Conservation (phyloP, 1,140 invertebrate species). For the Cyrtorhinus lividipennis region DNA sequence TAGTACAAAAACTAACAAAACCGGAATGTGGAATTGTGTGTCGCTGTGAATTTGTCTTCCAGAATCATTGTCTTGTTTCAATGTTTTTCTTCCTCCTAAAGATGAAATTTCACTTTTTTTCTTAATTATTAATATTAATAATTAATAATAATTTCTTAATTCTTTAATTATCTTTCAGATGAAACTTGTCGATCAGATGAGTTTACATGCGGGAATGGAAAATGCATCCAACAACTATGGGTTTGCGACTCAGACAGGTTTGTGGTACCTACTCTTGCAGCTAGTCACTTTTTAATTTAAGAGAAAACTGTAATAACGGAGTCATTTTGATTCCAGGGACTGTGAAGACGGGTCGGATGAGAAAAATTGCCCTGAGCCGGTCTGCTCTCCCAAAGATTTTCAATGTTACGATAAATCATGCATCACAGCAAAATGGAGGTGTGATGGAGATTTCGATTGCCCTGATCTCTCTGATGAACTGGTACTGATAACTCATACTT, state of each 20-base stretch:
- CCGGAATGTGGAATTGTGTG: too few species aligned
- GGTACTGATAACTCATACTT: too few species aligned
- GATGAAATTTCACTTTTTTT: too few species aligned
- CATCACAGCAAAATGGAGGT: constrained; percentile 61
- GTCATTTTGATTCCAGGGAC: constrained; percentile 36
- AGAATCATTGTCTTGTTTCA: too few species aligned
- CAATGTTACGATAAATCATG: not conserved
- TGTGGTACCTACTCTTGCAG: too few species aligned
- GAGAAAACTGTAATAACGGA: too few species aligned
- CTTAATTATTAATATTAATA: too few species aligned
- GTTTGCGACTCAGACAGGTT: constrained; percentile 55
- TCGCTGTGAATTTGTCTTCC: too few species aligned
- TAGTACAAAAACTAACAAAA: too few species aligned
- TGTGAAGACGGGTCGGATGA: constrained; percentile 74
- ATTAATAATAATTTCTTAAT: too few species aligned
- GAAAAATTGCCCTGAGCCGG: constrained; percentile 49
- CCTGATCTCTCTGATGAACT: constrained; percentile 66
- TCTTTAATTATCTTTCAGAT: constrained; percentile 49
- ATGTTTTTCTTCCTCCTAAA: too few species aligned
- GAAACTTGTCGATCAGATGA: constrained; percentile 75
- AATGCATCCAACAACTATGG: constrained; percentile 76
- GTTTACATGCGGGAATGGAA: constrained; percentile 75
- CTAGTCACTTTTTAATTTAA: too few species aligned
- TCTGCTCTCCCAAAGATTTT: constrained; percentile 38
- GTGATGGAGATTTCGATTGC: constrained; percentile 78